A percentile compares a stretch with the other conserved stretches of the same genome.
Conservation (phyloP, 2,113 vertebrate genomes). For the Psophia crepitans region DNA sequence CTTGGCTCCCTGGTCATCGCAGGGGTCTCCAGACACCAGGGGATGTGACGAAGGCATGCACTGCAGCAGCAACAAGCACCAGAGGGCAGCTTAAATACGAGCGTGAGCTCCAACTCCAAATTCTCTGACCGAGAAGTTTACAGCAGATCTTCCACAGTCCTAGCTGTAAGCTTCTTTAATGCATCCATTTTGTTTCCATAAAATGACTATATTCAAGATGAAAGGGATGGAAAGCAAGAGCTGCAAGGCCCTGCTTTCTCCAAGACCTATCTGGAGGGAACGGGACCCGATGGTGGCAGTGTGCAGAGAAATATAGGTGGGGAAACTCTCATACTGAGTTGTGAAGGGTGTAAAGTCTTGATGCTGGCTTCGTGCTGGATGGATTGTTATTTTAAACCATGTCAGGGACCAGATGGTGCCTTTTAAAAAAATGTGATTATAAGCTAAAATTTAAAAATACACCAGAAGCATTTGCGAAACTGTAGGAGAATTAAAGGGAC, state of each 20-base stretch:
- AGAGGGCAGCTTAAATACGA: slow-evolving; percentile 32
- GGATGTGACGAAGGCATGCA: not conserved
- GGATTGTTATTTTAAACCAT: slow-evolving; percentile 30
- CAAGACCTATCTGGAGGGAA: not conserved
- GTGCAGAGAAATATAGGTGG: not conserved
- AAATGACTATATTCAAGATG: not conserved
- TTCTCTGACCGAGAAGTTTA: not conserved
- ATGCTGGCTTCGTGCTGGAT: not conserved
- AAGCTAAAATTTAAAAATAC: slow-evolving; percentile 42
- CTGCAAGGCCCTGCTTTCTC: not conserved
- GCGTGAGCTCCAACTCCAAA: not conserved
- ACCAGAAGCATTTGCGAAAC: not conserved
- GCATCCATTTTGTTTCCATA: not conserved
- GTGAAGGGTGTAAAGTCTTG: not conserved
- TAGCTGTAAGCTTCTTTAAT: not conserved
- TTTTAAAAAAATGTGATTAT: not conserved
- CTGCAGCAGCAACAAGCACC: not conserved
- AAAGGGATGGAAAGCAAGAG: not conserved
- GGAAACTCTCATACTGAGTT: not conserved
- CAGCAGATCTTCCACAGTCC: not conserved
- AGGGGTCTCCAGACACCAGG: not conserved
- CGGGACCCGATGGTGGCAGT: fast-evolving
- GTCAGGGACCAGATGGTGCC: slow-evolving; percentile 37
- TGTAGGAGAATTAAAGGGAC: slow-evolving; percentile 41
- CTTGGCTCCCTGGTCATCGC: not conserved